A percentile compares a stretch with the other conserved stretches of the same genome.
phyloP scores from a whole-genome alignment of 2,113 vertebrate species.

The Brachionichthys hirsutus region DNA sequence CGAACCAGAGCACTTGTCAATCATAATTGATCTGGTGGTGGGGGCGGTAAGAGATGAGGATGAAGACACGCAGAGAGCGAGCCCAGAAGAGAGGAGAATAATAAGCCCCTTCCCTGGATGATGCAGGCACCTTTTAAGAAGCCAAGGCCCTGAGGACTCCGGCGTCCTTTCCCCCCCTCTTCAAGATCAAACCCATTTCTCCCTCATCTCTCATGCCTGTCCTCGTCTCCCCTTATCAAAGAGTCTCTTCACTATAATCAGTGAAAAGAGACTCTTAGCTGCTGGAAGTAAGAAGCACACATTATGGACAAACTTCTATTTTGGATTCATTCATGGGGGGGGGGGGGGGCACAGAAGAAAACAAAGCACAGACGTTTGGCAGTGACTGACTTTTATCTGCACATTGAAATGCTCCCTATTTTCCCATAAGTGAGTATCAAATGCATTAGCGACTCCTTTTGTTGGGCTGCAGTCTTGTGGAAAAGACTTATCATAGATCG shows the following conservation, averaged over 20 bases:
- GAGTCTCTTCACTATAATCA: conserved; percentile 41
- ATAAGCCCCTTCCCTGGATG: conserved; percentile 40
- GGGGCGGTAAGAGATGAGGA: conserved; percentile 29
- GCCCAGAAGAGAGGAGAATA: conserved; percentile 13
- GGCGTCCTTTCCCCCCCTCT: conserved; percentile 34
- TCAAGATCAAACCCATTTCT: conserved; percentile 65
- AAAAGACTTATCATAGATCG: conserved; percentile 42
- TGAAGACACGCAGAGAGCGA: conserved; percentile 32
- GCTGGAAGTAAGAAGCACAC: conserved; percentile 28
- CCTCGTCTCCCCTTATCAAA: conserved; percentile 36
- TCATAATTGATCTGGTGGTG: conserved; percentile 65
- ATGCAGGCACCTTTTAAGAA: conserved; percentile 61
- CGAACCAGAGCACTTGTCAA: conserved; percentile 51
- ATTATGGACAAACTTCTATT: conserved; percentile 36
- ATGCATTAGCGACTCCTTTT: conserved; percentile 47
- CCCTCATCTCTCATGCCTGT: conserved; percentile 22
- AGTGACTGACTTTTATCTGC: conserved; percentile 46
- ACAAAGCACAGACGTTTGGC: conserved; percentile 14
- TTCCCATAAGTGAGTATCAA: conserved; percentile 16
- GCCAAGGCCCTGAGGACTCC: conserved; percentile 45
- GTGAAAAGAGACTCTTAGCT: conserved; percentile 32
- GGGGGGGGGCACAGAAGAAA: neutral
- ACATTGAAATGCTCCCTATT: conserved; percentile 28
- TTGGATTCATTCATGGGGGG: conserved; percentile 25
- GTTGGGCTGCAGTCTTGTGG: conserved; percentile 27